Conservation (phyloP, 2,888 invertebrate genomes). For the Petrolisthes manimaculis region DNA sequence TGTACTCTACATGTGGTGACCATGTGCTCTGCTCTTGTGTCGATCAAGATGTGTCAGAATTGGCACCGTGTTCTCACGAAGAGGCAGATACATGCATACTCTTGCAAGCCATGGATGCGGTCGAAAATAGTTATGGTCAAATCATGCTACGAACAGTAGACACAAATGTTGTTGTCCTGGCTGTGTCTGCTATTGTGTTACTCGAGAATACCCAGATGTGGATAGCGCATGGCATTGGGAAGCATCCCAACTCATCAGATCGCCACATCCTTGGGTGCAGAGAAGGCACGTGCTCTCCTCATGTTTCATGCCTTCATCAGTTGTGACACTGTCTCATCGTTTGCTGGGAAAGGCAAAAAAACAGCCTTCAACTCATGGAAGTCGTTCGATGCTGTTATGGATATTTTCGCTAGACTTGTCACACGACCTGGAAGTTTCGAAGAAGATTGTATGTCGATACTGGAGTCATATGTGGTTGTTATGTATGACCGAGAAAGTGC, state of each 20-base stretch:
- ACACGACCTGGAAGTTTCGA: not conserved
- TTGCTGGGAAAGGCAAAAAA: constrained; percentile 28
- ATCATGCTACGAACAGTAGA: not conserved
- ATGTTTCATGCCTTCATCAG: constrained; percentile 43
- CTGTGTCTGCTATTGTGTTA: not conserved
- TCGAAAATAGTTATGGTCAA: not conserved
- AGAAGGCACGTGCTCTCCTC: not conserved
- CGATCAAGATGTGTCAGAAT: not conserved
- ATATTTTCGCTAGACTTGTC: not conserved
- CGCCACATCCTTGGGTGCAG: not conserved
- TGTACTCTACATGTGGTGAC: not conserved
- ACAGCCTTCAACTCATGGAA: constrained; percentile 43
- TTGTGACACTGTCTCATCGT: constrained; percentile 19
- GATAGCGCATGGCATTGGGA: not conserved
- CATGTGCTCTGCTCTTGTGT: not conserved
- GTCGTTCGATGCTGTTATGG: not conserved
- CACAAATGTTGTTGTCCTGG: constrained; percentile 8
- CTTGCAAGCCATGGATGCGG: not conserved
- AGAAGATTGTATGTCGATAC: not conserved
- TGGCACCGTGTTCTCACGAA: not conserved
- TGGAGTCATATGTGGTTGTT: constrained; percentile 42
- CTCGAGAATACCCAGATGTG: not conserved
- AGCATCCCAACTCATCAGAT: constrained; percentile 29
- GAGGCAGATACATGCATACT: not conserved
- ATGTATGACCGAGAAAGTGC: constrained; percentile 64